These are phyloP conservation scores for Caenorhabditis inopinata DNA, from an alignment of 1,140 invertebrate species.

Conservation along the genomic window DNA sequence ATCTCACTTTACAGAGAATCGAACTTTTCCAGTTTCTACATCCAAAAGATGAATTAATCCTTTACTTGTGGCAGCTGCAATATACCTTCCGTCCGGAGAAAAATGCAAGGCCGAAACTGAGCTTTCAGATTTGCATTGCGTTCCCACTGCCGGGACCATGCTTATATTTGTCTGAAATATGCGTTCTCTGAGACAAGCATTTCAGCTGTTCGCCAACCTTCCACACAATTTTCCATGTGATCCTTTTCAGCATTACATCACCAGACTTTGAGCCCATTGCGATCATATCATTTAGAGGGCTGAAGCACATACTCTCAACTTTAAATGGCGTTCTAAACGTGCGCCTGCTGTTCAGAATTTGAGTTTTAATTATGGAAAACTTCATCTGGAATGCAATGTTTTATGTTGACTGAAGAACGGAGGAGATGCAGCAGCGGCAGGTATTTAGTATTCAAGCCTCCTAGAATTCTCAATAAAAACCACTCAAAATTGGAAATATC, in stretches of 20 bases:
- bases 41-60: neutral
- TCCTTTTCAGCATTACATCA: neutral
- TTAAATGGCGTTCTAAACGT: slow-evolving; percentile 7
- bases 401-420: neutral
- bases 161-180: neutral
- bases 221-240: slow-evolving; percentile 19
- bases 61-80: neutral
- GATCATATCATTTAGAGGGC: neutral
- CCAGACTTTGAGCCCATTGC: neutral
- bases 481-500: neutral
- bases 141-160: slow-evolving; percentile 2
- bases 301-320: slow-evolving; percentile 13
- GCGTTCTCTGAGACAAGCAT: neutral
- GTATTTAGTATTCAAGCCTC: slow-evolving; percentile 7
- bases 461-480: neutral
- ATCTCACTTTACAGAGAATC: slow-evolving; percentile 7
- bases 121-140: neutral
- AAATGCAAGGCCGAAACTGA: neutral
- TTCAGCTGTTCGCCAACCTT: neutral
- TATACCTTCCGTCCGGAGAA: neutral
- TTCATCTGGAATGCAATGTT: neutral
- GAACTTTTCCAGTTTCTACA: neutral
- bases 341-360: neutral
- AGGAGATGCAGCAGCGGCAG: neutral
- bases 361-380: neutral